Percentiles rank a stretch among this genome's conserved stretches.
Evolutionary conservation across 2,888 invertebrate species (phyloP).

Genomic region (Trissoscelio sp.): DNA sequence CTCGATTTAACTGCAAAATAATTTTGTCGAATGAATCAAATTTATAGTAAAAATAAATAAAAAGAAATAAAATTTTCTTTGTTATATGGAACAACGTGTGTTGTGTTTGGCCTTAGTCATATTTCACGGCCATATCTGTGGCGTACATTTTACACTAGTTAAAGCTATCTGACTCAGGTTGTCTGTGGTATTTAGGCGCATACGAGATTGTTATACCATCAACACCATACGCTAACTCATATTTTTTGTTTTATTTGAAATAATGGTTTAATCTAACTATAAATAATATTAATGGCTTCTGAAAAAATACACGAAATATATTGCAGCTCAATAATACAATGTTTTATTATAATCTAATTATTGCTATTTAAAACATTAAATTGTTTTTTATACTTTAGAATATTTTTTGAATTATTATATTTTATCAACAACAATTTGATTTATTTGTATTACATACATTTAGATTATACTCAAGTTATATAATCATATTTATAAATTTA

Average conservation of each 20-base stretch:
- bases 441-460: too few relatives aligned
- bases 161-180: conserved; percentile 56
- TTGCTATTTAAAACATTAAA: too few relatives aligned
- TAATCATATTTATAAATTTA: too few relatives aligned
- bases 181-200: conserved; percentile 47
- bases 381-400: too few relatives aligned
- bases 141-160: conserved; percentile 61
- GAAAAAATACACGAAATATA: too few relatives aligned
- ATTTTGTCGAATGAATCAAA: conserved; percentile 43
- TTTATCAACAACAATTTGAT: too few relatives aligned
- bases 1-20: conserved; percentile 7
- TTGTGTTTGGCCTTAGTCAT: conserved; percentile 49
- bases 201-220: conserved; percentile 54
- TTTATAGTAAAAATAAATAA: conserved; percentile 50
- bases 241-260: conserved; percentile 30
- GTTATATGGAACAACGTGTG: conserved; percentile 5
- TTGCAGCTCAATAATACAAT: too few relatives aligned
- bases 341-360: too few relatives aligned
- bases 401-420: too few relatives aligned
- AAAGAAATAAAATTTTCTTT: conserved; percentile 23
- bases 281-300: conserved; percentile 8
- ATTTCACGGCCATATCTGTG: conserved; percentile 53
- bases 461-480: too few relatives aligned
- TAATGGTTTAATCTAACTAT: conserved; percentile 21
- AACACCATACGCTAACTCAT: conserved; percentile 23